A percentile compares a stretch with the other conserved stretches of the same genome.
Conservation (phyloP, 2,888 invertebrate genomes). For the Bellardia bayeri region DNA sequence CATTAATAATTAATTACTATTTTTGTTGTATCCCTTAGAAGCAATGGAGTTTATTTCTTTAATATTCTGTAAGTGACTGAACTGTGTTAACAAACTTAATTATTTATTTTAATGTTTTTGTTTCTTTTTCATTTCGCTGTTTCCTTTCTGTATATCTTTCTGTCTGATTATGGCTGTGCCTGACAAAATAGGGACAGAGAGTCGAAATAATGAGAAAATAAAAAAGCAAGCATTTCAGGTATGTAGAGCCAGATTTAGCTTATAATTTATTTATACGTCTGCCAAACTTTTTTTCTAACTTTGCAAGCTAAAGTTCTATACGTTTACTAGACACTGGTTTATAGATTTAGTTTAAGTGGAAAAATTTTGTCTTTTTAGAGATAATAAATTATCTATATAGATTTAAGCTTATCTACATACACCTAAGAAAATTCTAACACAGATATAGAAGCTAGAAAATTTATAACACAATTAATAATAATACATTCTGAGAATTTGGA, state of each 20-base stretch:
- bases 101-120: constrained; percentile 13
- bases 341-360: too few species aligned
- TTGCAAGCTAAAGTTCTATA: too few species aligned
- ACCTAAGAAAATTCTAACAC: neutral
- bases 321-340: too few species aligned
- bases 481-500: too few species aligned
- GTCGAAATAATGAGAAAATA: too few species aligned
- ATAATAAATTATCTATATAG: neutral
- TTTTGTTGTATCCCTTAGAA: neutral
- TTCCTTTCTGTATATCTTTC: neutral
- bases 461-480: too few species aligned
- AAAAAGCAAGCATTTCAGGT: too few species aligned
- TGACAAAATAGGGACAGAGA: too few species aligned
- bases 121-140: neutral
- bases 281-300: too few species aligned
- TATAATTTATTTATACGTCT: too few species aligned
- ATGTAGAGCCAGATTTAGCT: too few species aligned
- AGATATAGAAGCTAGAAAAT: neutral
- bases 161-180: neutral
- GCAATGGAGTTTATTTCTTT: constrained; percentile 22
- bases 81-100: constrained; percentile 54
- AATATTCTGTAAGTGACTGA: constrained; percentile 36
- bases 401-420: neutral
- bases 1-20: constrained; percentile 59
- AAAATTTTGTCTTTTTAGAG: neutral